These are phyloP conservation scores for Bothrops jararaca DNA, from an alignment of 2,113 vertebrate species.

Conservation along the genomic window DNA sequence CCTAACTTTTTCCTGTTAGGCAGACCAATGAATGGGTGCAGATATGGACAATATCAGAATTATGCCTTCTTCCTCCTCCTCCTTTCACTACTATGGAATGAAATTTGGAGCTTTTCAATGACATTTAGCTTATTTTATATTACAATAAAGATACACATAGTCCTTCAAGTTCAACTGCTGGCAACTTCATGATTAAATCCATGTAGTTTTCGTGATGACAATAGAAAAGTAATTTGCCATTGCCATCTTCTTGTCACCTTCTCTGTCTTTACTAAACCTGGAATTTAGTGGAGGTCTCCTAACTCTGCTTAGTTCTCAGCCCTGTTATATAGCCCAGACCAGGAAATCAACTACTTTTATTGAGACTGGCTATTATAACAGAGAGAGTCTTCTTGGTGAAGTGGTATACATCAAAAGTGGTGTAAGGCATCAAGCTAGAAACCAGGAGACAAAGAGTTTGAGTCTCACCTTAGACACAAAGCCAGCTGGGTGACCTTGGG, in stretches of 20 bases:
- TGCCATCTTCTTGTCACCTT: background rate
- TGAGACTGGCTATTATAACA: background rate
- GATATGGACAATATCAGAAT: background rate
- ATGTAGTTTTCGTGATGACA: background rate
- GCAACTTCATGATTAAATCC: background rate
- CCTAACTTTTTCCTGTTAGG: background rate
- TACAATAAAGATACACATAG: background rate
- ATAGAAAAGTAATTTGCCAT: background rate
- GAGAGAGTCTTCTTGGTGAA: background rate
- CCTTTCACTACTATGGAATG: background rate
- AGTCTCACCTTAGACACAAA: background rate
- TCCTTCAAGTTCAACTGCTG: background rate
- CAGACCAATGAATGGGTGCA: background rate
- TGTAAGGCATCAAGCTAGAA: background rate
- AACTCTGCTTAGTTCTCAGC: background rate
- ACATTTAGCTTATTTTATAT: background rate
- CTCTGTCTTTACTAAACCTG: background rate
- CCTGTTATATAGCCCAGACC: background rate
- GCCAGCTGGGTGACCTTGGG: too few species aligned
- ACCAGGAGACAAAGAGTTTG: background rate
- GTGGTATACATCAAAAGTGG: background rate
- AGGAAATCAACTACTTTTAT: background rate
- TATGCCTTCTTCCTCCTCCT: background rate
- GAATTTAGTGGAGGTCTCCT: background rate
- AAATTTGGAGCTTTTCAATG: background rate